A percentile compares a stretch with the other conserved stretches of the same genome.
Evolutionary conservation across 2,113 vertebrate species (phyloP).

Genomic region (Pachypanchax playfairii): DNA sequence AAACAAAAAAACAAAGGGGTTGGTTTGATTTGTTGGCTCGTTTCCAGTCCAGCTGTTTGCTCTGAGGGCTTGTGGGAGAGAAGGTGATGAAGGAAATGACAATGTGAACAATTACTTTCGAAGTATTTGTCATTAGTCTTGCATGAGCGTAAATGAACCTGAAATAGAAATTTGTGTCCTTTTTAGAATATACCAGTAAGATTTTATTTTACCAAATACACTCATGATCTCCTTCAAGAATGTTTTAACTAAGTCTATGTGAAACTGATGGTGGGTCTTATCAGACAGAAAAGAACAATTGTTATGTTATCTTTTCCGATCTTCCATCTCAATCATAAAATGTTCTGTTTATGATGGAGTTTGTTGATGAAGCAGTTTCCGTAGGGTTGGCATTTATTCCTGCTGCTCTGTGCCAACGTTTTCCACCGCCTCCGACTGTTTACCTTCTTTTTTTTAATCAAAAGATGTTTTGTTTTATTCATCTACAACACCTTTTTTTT

Average conservation of each 20-base stretch:
- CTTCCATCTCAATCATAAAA: conserved; percentile 26
- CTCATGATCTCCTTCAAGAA: neutral
- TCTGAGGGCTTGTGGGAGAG: conserved; percentile 24
- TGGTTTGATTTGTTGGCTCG: conserved; percentile 43
- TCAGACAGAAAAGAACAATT: neutral
- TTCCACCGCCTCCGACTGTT: conserved; percentile 48
- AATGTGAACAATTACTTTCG: neutral
- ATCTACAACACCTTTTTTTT: conserved; percentile 20
- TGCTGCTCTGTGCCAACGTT: conserved; percentile 34
- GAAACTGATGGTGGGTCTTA: neutral
- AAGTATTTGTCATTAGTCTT: conserved; percentile 7
- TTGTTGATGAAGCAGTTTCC: conserved; percentile 44
- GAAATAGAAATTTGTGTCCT: conserved; percentile 5
- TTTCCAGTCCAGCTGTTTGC: conserved; percentile 58
- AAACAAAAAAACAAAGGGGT: conserved; percentile 22
- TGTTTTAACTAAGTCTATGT: neutral
- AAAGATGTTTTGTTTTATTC: conserved; percentile 31
- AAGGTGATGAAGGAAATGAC: conserved; percentile 20
- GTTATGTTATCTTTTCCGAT: conserved; percentile 7
- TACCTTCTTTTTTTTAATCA: conserved; percentile 36
- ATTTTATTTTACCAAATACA: neutral
- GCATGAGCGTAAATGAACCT: neutral
- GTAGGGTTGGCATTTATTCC: conserved; percentile 28
- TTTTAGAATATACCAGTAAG: neutral
- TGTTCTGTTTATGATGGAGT: conserved; percentile 37